Conservation (phyloP, 2,113 vertebrate species). For the Procavia capensis region DNA sequence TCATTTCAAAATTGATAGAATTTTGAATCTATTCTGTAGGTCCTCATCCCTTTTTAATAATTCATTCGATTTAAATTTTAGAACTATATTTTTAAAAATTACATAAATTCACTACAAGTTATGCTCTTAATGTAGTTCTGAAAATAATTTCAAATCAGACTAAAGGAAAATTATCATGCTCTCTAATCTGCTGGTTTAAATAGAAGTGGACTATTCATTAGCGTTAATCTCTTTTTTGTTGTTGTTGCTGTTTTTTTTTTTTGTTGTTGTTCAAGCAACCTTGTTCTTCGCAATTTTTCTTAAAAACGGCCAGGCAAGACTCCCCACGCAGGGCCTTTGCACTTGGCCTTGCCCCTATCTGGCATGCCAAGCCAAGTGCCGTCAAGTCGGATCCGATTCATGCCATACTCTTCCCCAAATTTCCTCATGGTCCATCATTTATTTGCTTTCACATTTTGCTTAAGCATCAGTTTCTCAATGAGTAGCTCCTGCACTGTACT, state of each 20-base stretch:
- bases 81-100: background rate
- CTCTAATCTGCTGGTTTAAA: background rate
- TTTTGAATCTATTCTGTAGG: background rate
- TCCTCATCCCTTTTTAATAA: background rate
- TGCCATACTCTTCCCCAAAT: background rate
- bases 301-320: background rate
- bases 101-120: background rate
- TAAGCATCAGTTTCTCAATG: background rate
- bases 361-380: too few relatives aligned
- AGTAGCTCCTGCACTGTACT: background rate
- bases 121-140: background rate
- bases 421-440: background rate
- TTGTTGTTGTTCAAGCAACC: background rate
- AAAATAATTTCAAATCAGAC: background rate
- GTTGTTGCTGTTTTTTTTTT: constrained; percentile 21
- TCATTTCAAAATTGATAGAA: background rate
- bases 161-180: background rate
- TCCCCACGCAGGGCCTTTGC: background rate
- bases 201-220: background rate
- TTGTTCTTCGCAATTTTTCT: background rate
- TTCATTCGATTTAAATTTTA: background rate
- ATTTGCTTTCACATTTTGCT: background rate
- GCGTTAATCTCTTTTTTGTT: background rate
- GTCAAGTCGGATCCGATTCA: too few relatives aligned
- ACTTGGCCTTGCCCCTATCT: background rate